Evolutionary conservation across 2,797 vertebrate genomes (phyloP), one percentile per base, ranked within the genome.

Genomic region (Loriculus beryllinus): DNA sequence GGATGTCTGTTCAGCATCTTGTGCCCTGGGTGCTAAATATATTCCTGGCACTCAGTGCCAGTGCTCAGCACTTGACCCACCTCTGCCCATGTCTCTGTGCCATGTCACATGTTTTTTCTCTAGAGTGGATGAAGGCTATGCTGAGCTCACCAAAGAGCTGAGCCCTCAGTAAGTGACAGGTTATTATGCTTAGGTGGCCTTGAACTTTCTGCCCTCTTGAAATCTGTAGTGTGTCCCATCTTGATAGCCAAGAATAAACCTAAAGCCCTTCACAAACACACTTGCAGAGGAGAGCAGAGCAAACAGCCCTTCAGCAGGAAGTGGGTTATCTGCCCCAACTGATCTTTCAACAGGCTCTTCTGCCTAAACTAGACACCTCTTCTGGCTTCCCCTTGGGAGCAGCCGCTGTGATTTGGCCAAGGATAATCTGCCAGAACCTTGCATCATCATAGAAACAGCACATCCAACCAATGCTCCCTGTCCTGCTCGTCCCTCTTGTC

Each of bases 371-470:
- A 51, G 43, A 37, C 72, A 62, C 14, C 37, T 42, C 64, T 52
- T 48, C 0, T 0, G 29, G 47, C 60, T 83, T 90, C 59, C 37
- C 16, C 25, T 18, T 12, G 54, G 37, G 42, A 56, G 43, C 57
- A 42, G 35, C 52, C 1, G 0, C 1, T 0, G 52, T 7, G 22
- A 35, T 62, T 11, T 54, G 43, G n/a, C 52, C 40, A 65, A 57
- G 70, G 71, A 45, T 6, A 20, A 20, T 20, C 47, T 1, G 0
- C 19, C 33, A 62, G 37, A 47, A 3, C 19, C 21, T 49, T 7
- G 2, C 2, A 5, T 13, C 3, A 0, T 51, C 68, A 29, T 70
- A 57, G 51, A 39, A 72, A 62, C 0, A 1, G 22, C 1, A 1
- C 25, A 77, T 54, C 47, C 65, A 82, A 1, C 16, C 47, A 42